phyloP scores from a whole-genome alignment of 2,888 invertebrate genomes.

The Microplitis manilae region DNA sequence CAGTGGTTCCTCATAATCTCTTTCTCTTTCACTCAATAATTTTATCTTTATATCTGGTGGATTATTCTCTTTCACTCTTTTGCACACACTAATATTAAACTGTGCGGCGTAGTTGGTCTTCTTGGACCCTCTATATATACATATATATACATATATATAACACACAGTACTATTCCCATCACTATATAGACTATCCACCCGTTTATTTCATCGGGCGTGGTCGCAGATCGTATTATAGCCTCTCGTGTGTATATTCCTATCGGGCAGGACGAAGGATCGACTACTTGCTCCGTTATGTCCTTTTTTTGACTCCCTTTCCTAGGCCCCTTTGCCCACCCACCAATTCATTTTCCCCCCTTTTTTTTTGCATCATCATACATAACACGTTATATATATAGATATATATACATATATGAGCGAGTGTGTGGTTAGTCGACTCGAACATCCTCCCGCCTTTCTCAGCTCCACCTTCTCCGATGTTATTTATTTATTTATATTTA shows the following conservation, averaged over 20 bases:
- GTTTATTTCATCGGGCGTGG: constrained; percentile 51
- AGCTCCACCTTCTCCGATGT: not conserved
- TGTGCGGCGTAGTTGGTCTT: not conserved
- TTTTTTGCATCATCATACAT: not conserved
- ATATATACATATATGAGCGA: not conserved
- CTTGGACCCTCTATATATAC: not conserved
- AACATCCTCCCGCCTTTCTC: constrained; percentile 11
- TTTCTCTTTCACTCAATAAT: not conserved
- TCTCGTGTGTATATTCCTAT: constrained; percentile 20
- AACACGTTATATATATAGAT: not conserved
- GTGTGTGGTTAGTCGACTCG: not conserved
- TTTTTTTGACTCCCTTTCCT: constrained; percentile 20
- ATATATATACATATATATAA: not conserved
- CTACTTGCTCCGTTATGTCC: constrained; percentile 21
- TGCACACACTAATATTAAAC: not conserved
- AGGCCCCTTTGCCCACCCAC: not conserved
- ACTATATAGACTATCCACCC: constrained; percentile 25
- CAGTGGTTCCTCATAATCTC: constrained; percentile 30
- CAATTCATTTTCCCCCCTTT: not conserved
- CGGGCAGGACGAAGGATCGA: constrained; percentile 24
- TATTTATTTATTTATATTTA: not conserved
- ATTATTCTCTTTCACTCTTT: constrained; percentile 5
- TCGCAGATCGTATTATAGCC: constrained; percentile 41
- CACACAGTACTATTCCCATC: not conserved
- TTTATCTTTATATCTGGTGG: not conserved